Evolutionary conservation across 2,797 vertebrate species (phyloP).

Genomic region (Heliangelus exortis): DNA sequence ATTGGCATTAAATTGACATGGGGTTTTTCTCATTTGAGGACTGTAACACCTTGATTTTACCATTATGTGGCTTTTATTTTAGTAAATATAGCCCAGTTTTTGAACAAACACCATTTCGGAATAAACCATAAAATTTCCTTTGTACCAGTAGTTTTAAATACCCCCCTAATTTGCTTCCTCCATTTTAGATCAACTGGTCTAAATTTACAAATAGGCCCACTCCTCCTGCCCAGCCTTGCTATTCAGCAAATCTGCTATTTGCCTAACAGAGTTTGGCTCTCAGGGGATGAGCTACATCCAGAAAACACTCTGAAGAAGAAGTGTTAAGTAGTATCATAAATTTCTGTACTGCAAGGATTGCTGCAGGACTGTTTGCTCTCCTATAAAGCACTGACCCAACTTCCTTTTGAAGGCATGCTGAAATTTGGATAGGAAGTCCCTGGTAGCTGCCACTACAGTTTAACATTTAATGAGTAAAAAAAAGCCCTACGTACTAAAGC

Average conservation of each 20-base stretch:
- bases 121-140: not conserved
- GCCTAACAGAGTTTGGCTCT: not conserved
- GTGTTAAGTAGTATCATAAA: not conserved
- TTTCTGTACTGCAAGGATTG: not conserved
- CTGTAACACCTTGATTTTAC: not conserved
- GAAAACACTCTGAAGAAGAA: not conserved
- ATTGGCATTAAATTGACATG: not conserved
- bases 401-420: not conserved
- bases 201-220: not conserved
- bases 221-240: not conserved
- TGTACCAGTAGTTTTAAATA: not conserved
- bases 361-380: not conserved
- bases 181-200: not conserved
- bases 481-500: not conserved
- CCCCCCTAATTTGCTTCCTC: not conserved
- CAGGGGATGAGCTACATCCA: not conserved
- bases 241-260: not conserved
- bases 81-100: not conserved
- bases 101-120: not conserved
- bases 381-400: not conserved
- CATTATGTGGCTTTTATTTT: not conserved
- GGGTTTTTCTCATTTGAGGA: not conserved
- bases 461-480: not conserved
- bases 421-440: not conserved
- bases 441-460: not conserved